phyloP scores from a whole-genome alignment of 2,113 vertebrate genomes.

The Hassar affinis region DNA sequence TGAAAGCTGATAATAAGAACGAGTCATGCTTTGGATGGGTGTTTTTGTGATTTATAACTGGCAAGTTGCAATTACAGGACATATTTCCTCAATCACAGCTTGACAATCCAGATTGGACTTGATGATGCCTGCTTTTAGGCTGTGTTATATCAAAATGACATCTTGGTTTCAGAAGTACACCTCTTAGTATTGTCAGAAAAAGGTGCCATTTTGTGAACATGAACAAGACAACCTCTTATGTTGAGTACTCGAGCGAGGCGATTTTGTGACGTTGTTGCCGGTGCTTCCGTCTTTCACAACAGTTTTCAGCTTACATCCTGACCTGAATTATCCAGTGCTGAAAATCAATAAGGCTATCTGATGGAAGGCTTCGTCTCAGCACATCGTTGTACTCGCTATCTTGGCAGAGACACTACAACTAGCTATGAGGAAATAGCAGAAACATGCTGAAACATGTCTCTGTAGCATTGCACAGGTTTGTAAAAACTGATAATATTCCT shows the following conservation, averaged over 20 bases:
- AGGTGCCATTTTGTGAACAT: background rate
- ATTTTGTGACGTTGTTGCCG: background rate
- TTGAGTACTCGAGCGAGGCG: background rate
- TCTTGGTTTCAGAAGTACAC: background rate
- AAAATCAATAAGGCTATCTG: background rate
- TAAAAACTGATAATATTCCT: background rate
- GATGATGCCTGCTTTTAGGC: background rate
- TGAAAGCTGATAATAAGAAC: background rate
- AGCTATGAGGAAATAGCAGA: background rate
- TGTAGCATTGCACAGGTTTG: background rate
- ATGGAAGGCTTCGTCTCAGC: background rate
- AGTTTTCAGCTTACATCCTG: background rate
- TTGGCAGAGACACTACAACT: background rate
- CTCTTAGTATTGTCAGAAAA: background rate
- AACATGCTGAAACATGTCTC: background rate
- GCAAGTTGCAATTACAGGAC: background rate
- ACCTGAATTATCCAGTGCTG: background rate
- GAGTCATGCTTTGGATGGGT: background rate
- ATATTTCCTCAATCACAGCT: background rate
- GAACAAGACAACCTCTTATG: background rate
- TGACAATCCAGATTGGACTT: background rate
- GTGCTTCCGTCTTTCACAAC: conserved; percentile 8
- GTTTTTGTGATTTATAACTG: conserved; percentile 7
- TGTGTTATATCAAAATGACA: background rate
- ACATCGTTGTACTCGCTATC: background rate